Conservation (phyloP, 37 sponge, comb jelly and placozoan genomes). For the Chondrosia reniformis region DNA sequence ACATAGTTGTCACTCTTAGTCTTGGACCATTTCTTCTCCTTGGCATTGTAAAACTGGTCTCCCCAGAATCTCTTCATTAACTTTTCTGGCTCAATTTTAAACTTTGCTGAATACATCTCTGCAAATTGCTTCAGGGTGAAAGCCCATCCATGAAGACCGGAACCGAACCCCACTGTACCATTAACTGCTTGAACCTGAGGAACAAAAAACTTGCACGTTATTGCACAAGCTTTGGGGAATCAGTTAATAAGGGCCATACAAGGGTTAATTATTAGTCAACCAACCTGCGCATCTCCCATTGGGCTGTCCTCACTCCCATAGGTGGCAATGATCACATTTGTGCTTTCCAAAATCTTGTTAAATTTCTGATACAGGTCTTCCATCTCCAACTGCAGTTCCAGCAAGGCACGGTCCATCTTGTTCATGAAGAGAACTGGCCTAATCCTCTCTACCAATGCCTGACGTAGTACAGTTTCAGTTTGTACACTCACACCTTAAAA, state of each 20-base stretch:
- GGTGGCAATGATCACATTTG: conserved; percentile 97
- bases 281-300: conserved; percentile 87
- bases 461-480: conserved; percentile 96
- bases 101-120: conserved; percentile 94
- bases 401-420: conserved; percentile 99
- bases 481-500: conserved; percentile 98
- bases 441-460: conserved; percentile 97
- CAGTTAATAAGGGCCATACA: not conserved
- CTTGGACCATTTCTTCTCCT: conserved; percentile 96
- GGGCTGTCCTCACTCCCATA: conserved; percentile 92
- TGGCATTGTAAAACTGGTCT: conserved; percentile 85
- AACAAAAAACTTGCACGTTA: too few relatives aligned
- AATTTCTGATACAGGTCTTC: conserved; percentile 97
- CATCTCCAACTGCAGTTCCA: conserved; percentile 95
- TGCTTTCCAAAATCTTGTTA: conserved; percentile 92
- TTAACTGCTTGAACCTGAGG: conserved; percentile 69
- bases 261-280: not conserved
- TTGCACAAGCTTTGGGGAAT: too few relatives aligned
- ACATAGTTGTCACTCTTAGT: conserved; percentile 64
- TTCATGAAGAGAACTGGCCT: conserved; percentile 98
- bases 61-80: conserved; percentile 98
- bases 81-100: conserved; percentile 92
- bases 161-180: conserved; percentile 99
- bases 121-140: conserved; percentile 99
- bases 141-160: conserved; percentile 99